Conservation (phyloP, 2,888 invertebrate genomes). For the Thymelicus lineola region DNA sequence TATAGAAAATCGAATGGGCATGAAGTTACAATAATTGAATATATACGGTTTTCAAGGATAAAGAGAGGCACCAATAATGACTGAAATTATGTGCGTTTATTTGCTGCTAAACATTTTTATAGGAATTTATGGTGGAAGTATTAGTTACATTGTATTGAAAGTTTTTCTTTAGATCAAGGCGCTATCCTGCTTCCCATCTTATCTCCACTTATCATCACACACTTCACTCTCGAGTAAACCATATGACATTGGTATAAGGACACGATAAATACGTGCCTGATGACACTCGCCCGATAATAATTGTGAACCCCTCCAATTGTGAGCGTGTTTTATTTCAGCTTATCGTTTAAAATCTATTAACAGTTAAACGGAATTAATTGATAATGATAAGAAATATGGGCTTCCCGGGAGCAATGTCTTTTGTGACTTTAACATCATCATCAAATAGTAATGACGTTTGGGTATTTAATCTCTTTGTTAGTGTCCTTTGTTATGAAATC, state of each 20-base stretch:
- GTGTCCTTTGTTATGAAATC: too few relatives aligned
- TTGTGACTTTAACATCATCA: too few relatives aligned
- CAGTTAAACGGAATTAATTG: slow-evolving; percentile 3
- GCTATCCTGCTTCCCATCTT: slow-evolving; percentile 17
- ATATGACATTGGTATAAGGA: slow-evolving; percentile 43
- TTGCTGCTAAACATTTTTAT: not conserved
- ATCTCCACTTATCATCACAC: not conserved
- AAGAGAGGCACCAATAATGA: too few relatives aligned
- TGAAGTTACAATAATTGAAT: too few relatives aligned
- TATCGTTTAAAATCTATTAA: not conserved
- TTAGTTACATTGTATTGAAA: too few relatives aligned
- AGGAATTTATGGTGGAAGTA: not conserved
- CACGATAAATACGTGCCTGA: slow-evolving; percentile 38
- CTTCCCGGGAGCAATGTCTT: too few relatives aligned
- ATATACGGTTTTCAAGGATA: too few relatives aligned
- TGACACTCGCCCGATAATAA: slow-evolving; percentile 49
- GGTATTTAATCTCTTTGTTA: too few relatives aligned
- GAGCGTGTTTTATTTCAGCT: not conserved
- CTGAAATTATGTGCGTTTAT: not conserved
- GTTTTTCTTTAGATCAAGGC: not conserved
- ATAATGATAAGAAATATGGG: slow-evolving; percentile 2
- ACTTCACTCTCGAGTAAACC: slow-evolving; percentile 37
- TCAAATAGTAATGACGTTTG: too few relatives aligned
- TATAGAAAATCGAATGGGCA: too few relatives aligned
- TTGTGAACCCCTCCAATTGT: slow-evolving; percentile 10